Evolutionary conservation across 2,888 invertebrate species (phyloP).

Genomic region (Erebia palarica): DNA sequence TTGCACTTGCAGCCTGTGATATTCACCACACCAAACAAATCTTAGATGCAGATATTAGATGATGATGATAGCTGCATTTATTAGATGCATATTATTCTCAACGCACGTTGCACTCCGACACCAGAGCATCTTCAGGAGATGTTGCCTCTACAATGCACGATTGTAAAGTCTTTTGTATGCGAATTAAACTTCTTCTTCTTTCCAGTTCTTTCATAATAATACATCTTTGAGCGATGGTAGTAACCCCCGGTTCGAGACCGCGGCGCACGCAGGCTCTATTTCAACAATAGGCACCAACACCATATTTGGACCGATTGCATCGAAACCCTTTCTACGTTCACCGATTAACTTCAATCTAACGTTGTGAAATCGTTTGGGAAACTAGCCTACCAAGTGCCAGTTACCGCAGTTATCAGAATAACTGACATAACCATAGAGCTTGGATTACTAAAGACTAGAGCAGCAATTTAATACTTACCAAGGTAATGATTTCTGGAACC

Average conservation of each 20-base stretch:
- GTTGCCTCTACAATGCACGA: too few species aligned
- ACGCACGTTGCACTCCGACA: too few species aligned
- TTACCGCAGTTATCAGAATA: slow-evolving; percentile 21
- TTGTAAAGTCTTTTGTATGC: too few species aligned
- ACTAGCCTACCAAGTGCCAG: slow-evolving; percentile 15
- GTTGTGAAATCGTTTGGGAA: slow-evolving; percentile 36
- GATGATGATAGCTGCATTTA: too few species aligned
- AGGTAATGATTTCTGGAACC: too few species aligned
- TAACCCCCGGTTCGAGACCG: neutral
- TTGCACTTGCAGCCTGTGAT: too few species aligned
- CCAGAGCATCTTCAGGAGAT: too few species aligned
- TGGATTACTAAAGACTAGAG: neutral
- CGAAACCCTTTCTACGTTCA: slow-evolving; percentile 35
- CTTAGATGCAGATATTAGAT: too few species aligned
- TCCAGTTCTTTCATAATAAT: too few species aligned
- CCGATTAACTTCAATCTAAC: slow-evolving; percentile 38
- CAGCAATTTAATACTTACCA: neutral
- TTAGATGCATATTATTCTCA: too few species aligned
- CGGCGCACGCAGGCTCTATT: slow-evolving; percentile 11
- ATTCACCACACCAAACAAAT: too few species aligned
- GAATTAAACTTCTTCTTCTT: too few species aligned
- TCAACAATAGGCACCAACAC: slow-evolving; percentile 36
- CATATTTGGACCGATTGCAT: slow-evolving; percentile 41
- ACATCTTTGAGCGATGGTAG: neutral
- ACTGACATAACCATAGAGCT: slow-evolving; percentile 1